Conservation (phyloP, 2,888 invertebrate species). For the Molorchus minor region DNA sequence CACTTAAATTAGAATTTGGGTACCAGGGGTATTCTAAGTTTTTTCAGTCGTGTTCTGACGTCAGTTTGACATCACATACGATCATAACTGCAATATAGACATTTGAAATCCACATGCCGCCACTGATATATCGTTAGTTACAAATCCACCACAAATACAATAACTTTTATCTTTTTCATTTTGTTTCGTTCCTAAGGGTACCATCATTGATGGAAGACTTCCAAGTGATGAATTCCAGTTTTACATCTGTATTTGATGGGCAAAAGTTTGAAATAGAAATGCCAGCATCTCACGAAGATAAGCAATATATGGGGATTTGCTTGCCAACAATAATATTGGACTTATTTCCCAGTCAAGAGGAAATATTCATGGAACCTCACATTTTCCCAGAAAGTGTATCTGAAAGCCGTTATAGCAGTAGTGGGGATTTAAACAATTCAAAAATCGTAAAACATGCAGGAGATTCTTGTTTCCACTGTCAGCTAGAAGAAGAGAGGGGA, state of each 20-base stretch:
- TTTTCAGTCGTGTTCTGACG: too few relatives aligned
- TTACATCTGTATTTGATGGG: constrained; percentile 55
- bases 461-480: constrained; percentile 41
- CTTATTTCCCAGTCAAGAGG: constrained; percentile 65
- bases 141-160: too few relatives aligned
- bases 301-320: constrained; percentile 77
- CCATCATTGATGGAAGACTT: constrained; percentile 41
- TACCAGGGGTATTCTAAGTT: too few relatives aligned
- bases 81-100: too few relatives aligned
- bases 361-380: constrained; percentile 34
- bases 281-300: constrained; percentile 44
- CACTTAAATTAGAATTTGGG: too few relatives aligned
- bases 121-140: too few relatives aligned
- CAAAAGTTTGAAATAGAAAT: constrained; percentile 54
- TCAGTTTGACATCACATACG: too few relatives aligned
- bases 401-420: neutral
- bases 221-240: constrained; percentile 43
- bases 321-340: constrained; percentile 74
- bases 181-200: constrained; percentile 37
- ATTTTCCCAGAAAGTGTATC: constrained; percentile 33
- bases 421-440: neutral
- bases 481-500: constrained; percentile 27
- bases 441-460: constrained; percentile 39
- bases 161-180: too few relatives aligned
- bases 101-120: too few relatives aligned